Evolutionary conservation across 1,140 invertebrate genomes (phyloP), one percentile per base, ranked within the genome.

Genomic region (Caenorhabditis brenneri): DNA sequence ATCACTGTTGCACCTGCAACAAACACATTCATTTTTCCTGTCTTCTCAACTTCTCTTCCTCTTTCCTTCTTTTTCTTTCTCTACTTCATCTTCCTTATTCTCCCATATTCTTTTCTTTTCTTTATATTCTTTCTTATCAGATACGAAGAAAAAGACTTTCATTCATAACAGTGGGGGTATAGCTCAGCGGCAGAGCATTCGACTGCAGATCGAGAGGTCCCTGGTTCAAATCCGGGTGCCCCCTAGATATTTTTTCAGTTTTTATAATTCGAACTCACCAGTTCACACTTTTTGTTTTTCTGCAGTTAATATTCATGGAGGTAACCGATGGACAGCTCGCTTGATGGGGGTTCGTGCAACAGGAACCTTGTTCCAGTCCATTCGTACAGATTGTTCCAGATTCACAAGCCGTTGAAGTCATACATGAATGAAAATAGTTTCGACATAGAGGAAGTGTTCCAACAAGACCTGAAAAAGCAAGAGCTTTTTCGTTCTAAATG

Each of bases 151-250:
- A 19, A 24, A 79, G 16, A 9, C 10, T 42, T n/a, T n/a, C n/a
- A 10, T 19, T 24, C 12, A 3, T 22, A 10, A 24, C 16, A 16
- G 36, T 86, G 86, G 86, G 86, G 86, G 86, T 80, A 92, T 92
- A 92, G 92, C 92, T 92, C 91, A 91, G 91, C 91, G 91, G 91
- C 91, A 92, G 91, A 92, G 91, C 91, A 92, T 92, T 92, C 91
- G 91, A 92, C 91, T 92, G 91, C 91, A 92, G 91, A 92, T 92
- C 91, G 91, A 91, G 91, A 92, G 91, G 91, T 92, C 91, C 89
- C 91, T 88, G 91, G 91, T 92, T 92, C 92, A 92, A 92, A 89
- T 90, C 91, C 92, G 91, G 91, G 91, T 92, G 82, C 82, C 48
- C 82, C 74, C 82, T 83, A 83, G 10, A 12, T 53, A 12, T 9